phyloP scores from a whole-genome alignment of 2,113 vertebrate genomes.

The Microtus pennsylvanicus region DNA sequence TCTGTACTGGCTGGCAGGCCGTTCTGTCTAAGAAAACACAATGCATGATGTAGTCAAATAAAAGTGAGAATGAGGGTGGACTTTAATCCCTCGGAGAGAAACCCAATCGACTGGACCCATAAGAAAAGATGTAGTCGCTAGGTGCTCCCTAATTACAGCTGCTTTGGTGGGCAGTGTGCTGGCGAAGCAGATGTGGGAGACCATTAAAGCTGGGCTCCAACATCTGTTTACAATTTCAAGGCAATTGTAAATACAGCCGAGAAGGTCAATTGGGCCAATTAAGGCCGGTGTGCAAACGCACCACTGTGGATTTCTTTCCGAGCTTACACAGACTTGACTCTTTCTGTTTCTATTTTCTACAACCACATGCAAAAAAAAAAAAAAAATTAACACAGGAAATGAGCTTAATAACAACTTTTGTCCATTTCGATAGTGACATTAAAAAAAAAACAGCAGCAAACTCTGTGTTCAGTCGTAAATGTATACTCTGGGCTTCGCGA shows the following conservation, averaged over 20 bases:
- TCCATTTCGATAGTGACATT: slow-evolving; percentile 91
- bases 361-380: background rate
- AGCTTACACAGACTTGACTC: slow-evolving; percentile 84
- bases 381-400: slow-evolving; percentile 90
- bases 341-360: slow-evolving; percentile 66
- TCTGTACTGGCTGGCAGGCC: slow-evolving; percentile 42
- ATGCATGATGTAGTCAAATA: slow-evolving; percentile 80
- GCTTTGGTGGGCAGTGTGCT: slow-evolving; percentile 88
- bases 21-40: slow-evolving; percentile 75
- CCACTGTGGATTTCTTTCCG: slow-evolving; percentile 89
- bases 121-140: slow-evolving; percentile 82
- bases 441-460: slow-evolving; percentile 86
- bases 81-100: slow-evolving; percentile 83
- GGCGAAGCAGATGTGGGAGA: slow-evolving; percentile 91
- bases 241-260: slow-evolving; percentile 95
- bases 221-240: slow-evolving; percentile 98
- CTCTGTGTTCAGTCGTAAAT: slow-evolving; percentile 74
- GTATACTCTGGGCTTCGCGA: slow-evolving; percentile 78
- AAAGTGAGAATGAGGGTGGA: slow-evolving; percentile 81
- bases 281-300: slow-evolving; percentile 94
- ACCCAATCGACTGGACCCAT: slow-evolving; percentile 79
- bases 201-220: slow-evolving; percentile 89
- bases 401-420: slow-evolving; percentile 91
- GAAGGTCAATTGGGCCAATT: slow-evolving; percentile 98
- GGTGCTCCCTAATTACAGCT: slow-evolving; percentile 87